phyloP scores from a whole-genome alignment of 2,888 invertebrate genomes.

The Julus scandinavius region DNA sequence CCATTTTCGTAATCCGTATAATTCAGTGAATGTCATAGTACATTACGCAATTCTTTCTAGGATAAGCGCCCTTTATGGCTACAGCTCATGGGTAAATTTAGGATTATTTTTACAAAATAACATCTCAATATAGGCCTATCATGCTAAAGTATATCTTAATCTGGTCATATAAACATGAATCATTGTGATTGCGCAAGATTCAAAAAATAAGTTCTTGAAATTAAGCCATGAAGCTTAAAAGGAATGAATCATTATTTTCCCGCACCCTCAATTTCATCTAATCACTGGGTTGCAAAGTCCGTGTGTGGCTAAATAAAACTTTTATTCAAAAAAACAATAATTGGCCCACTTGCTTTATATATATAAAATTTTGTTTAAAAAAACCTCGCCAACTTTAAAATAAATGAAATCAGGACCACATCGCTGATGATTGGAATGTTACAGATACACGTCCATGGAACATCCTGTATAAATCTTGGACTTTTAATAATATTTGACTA shows the following conservation, averaged over 20 bases:
- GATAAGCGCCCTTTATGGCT: too few species aligned
- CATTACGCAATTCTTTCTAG: too few species aligned
- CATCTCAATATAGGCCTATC: neutral
- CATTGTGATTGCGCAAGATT: neutral
- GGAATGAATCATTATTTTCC: constrained; percentile 25
- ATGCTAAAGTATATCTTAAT: neutral
- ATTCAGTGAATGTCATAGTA: too few species aligned
- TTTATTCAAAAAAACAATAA: neutral
- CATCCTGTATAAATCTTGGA: too few species aligned
- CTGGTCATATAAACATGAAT: neutral
- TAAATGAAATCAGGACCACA: too few species aligned
- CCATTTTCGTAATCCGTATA: too few species aligned
- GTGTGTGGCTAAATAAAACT: neutral
- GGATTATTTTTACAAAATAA: neutral
- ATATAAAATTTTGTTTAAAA: neutral
- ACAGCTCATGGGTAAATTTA: neutral
- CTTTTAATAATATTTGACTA: too few species aligned
- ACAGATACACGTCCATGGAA: too few species aligned
- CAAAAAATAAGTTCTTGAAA: constrained; percentile 20
- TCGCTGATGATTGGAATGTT: too few species aligned
- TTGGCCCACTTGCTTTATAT: neutral
- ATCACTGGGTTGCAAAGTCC: neutral
- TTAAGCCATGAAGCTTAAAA: constrained; percentile 34
- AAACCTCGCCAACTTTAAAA: neutral
- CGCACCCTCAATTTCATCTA: constrained; percentile 9